Evolutionary conservation across 2,113 vertebrate species (phyloP).

Genomic region (Oncorhynchus mykiss): DNA sequence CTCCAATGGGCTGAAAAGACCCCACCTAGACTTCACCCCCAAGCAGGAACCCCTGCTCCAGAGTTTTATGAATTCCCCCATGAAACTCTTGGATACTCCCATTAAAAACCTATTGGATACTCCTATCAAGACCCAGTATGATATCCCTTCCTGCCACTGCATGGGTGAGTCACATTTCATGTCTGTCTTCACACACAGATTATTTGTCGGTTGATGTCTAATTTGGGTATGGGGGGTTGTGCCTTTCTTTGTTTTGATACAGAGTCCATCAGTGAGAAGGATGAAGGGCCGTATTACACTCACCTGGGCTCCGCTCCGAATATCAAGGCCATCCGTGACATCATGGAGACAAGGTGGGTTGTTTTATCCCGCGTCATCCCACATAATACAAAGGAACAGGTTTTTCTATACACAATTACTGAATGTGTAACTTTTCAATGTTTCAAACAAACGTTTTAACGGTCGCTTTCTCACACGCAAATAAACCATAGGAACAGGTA

Average conservation of each 20-base stretch:
- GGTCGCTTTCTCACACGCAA: too few relatives aligned
- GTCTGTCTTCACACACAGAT: neutral
- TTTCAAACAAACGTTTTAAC: neutral
- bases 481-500: neutral
- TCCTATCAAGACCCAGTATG: slow-evolving; percentile 94
- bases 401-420: too few relatives aligned
- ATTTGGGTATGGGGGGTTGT: neutral
- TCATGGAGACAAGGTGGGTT: slow-evolving; percentile 93
- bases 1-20: slow-evolving; percentile 47
- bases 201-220: neutral
- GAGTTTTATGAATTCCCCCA: slow-evolving; percentile 92
- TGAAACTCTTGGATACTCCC: slow-evolving; percentile 89
- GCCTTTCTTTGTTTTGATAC: slow-evolving; percentile 29
- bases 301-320: slow-evolving; percentile 94
- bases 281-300: slow-evolving; percentile 98
- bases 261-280: slow-evolving; percentile 99
- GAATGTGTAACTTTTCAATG: too few relatives aligned
- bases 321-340: slow-evolving; percentile 89
- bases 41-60: slow-evolving; percentile 86
- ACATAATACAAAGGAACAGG: too few relatives aligned
- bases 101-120: slow-evolving; percentile 93
- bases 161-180: slow-evolving; percentile 81
- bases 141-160: slow-evolving; percentile 94
- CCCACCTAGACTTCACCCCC: slow-evolving; percentile 79
- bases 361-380: neutral